Evolutionary conservation across 2,888 invertebrate genomes (phyloP), one percentile per base, ranked within the genome.

Genomic region (Tortricodes alternella): DNA sequence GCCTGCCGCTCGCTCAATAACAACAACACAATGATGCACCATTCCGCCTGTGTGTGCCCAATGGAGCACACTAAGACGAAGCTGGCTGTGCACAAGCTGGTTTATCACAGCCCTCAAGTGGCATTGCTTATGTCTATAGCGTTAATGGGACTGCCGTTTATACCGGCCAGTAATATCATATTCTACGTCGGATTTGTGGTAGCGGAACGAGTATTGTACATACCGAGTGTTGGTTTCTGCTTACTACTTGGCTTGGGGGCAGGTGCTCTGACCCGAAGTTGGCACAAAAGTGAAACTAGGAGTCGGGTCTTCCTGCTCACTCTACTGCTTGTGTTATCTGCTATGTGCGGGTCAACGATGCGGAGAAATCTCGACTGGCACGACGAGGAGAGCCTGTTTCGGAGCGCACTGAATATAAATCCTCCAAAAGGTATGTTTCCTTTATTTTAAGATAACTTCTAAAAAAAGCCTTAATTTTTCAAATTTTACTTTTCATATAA

Each of bases 171-270:
- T 71, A 99, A 99, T 92, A 91, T 98, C 70, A 95, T 99, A 86
- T 98, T 98, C 92, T 98, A 99, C 86, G 99, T 99, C 59, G 99
- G 99, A 46, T 99, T 99, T 86, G 99, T 99, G 66, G 96, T 99
- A 53, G 99, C 99, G 58, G 99, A 99, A 89, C 93, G 99, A 64
- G 95, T 99, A 65, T 92, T 99, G 64, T 99, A 99, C 90, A 93
- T 99, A 83, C 98, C 99, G 46, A 98, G 98, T 89, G 96, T 98
- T 75, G 99, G 98, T 50, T 96, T 96, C 86, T 98, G 98, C 88
- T 92, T 99, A 70, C 91, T 98, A 64, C 91, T 98, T 59, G 98
- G 96, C 49, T 89, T 95, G 66, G 96, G 96, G 34, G 86, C 93
- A 57, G 92, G 90, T 55, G 78, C 82, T 59, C 71, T 87, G 71